Conservation (phyloP, 2,888 invertebrate genomes). For the Acanthopleura granulata region DNA sequence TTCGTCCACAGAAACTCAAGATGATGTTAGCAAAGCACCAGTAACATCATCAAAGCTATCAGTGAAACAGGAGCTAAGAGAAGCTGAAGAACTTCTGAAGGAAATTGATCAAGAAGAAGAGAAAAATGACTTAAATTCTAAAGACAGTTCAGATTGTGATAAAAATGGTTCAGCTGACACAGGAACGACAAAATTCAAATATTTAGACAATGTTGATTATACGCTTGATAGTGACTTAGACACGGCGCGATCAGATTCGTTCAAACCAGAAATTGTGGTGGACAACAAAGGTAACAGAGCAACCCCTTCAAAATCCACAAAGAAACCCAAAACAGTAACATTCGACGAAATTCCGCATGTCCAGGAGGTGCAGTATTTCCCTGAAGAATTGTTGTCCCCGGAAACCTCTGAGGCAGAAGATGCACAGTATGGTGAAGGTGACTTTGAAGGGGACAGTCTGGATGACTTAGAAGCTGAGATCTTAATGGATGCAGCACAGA, state of each 20-base stretch:
- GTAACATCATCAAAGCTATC: background rate
- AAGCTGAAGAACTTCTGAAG: background rate
- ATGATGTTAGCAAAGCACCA: too few relatives aligned
- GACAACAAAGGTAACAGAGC: background rate
- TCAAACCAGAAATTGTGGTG: too few relatives aligned
- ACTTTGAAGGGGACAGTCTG: too few relatives aligned
- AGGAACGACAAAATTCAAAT: background rate
- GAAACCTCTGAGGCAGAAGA: background rate
- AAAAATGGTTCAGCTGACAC: background rate
- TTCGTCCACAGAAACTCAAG: too few relatives aligned
- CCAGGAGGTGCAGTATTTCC: background rate
- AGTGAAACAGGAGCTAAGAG: background rate
- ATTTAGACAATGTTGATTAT: conserved; percentile 4
- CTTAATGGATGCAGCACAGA: too few relatives aligned
- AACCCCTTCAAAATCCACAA: background rate
- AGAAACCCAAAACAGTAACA: background rate
- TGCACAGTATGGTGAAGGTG: background rate
- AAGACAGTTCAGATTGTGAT: background rate
- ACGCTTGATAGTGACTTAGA: background rate
- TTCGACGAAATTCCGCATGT: conserved; percentile 4
- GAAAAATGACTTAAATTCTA: background rate
- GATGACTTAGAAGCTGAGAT: too few relatives aligned
- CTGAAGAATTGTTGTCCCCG: background rate
- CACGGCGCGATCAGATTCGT: background rate
- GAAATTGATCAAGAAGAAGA: conserved; percentile 1